Evolutionary conservation across 2,113 vertebrate species (phyloP).

Genomic region (Megaceryle torquata): DNA sequence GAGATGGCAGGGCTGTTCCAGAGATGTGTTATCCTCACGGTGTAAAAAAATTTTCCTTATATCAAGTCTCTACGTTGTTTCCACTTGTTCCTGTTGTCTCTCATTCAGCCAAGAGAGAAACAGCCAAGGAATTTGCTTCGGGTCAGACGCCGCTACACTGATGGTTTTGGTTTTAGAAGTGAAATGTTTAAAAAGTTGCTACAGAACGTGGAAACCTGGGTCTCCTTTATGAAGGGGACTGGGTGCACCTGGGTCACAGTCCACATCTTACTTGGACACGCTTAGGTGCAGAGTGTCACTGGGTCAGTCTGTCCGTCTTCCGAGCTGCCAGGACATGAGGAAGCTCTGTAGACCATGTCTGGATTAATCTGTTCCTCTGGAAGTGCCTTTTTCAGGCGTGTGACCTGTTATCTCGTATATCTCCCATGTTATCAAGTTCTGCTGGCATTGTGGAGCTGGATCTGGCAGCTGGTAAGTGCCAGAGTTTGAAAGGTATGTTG

Average conservation of each 20-base stretch:
- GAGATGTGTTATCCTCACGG: background rate
- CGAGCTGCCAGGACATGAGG: background rate
- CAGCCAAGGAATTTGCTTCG: background rate
- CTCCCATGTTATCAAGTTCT: background rate
- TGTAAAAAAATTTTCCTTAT: background rate
- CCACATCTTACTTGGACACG: background rate
- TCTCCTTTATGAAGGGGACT: background rate
- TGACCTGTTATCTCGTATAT: background rate
- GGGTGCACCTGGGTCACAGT: rapidly evolving
- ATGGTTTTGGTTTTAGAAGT: background rate
- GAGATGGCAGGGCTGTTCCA: background rate
- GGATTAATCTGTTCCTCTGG: background rate
- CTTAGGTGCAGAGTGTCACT: background rate
- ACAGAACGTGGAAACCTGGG: background rate
- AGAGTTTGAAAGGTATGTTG: background rate
- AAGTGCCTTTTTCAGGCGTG: background rate
- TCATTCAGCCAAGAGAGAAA: background rate
- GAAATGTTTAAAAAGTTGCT: background rate
- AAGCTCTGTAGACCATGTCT: background rate
- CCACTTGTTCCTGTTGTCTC: background rate
- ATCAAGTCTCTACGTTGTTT: background rate
- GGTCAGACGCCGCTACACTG: background rate
- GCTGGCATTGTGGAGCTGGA: background rate
- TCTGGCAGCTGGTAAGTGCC: background rate
- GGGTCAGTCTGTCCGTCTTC: background rate